phyloP scores from a whole-genome alignment of 2,888 invertebrate species.

The Tinea semifulvella region DNA sequence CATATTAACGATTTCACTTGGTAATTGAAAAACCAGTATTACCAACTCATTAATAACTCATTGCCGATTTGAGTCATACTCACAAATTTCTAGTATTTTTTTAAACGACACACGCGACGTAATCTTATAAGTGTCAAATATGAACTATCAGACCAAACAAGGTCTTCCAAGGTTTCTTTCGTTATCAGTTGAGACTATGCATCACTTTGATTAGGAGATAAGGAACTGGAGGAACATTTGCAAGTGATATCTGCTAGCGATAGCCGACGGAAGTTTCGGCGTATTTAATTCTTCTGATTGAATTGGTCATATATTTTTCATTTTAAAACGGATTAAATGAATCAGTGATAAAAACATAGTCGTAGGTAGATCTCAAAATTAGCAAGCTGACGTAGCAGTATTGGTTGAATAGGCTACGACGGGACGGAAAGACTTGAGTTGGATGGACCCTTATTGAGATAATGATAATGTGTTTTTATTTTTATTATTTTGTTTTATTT shows the following conservation, averaged over 20 bases:
- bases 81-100: not conserved
- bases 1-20: not conserved
- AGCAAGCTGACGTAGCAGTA: too few relatives aligned
- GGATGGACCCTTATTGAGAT: too few relatives aligned
- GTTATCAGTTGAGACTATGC: conserved; percentile 1
- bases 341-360: too few relatives aligned
- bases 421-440: too few relatives aligned
- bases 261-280: not conserved
- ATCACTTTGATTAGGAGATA: conserved; percentile 7
- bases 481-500: too few relatives aligned
- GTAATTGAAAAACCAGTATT: not conserved
- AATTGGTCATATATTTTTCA: too few relatives aligned
- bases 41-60: too few relatives aligned
- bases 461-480: too few relatives aligned
- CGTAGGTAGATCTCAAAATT: not conserved
- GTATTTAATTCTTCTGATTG: too few relatives aligned
- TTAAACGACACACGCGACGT: not conserved
- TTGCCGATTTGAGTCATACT: not conserved
- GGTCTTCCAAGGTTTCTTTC: not conserved
- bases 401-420: too few relatives aligned
- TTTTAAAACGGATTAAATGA: not conserved
- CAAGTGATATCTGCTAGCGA: not conserved
- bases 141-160: conserved; percentile 1
- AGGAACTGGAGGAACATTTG: conserved; percentile 1
- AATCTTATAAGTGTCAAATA: not conserved